phyloP scores from a whole-genome alignment of 2,797 vertebrate genomes.

The Chelon labrosus region DNA sequence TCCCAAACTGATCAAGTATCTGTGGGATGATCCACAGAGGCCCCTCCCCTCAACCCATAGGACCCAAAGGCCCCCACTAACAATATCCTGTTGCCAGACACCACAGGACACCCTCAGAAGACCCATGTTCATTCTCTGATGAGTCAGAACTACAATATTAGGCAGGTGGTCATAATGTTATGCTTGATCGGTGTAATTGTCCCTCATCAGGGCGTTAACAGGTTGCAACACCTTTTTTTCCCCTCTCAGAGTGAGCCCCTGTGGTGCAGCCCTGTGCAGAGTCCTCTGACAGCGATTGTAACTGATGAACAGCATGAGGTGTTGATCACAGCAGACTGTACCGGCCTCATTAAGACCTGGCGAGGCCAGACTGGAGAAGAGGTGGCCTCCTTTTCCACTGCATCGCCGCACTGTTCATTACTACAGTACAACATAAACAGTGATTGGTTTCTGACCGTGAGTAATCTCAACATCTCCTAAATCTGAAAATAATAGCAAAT shows the following conservation, averaged over 20 bases:
- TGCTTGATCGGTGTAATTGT: background rate
- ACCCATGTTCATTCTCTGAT: no score
- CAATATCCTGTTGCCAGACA: no score
- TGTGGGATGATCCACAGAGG: no score
- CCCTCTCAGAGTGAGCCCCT: conserved; percentile 76
- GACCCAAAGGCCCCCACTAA: no score
- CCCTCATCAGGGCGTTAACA: background rate
- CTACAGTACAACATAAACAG: conserved; percentile 68
- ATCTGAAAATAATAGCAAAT: background rate
- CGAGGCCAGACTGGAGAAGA: conserved; percentile 75
- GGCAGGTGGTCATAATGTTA: no score
- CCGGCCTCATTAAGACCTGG: conserved; percentile 80
- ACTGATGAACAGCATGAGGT: conserved; percentile 70
- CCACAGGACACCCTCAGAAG: no score
- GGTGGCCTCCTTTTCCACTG: conserved; percentile 71
- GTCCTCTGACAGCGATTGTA: conserved; percentile 74
- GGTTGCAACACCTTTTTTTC: background rate
- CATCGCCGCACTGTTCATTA: conserved; percentile 65
- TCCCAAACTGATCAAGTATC: no score
- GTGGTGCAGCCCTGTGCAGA: conserved; percentile 83
- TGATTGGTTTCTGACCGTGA: conserved; percentile 80
- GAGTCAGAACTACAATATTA: no score
- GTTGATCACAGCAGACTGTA: conserved; percentile 78
- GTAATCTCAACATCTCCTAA: conserved; percentile 11
- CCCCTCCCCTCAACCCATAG: no score